Base-by-base conservation (phyloP, 2,888 invertebrate species). In the Corythucha ciliata region DNA sequence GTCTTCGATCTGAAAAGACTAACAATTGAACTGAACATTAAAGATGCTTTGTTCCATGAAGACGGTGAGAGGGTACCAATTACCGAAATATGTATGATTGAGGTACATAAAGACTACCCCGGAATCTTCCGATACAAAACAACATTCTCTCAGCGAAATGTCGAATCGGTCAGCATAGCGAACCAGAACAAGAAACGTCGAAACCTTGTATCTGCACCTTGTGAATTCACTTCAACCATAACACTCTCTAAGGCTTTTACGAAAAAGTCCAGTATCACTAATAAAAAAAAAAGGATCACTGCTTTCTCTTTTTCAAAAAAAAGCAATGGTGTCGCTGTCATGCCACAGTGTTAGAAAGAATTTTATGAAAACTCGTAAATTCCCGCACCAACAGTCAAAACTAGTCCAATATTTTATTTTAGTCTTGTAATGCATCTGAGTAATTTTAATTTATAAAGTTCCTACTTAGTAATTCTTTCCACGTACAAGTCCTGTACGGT, bases 1-100 rank as follows among this genome's bases (percentile, higher is more conserved):
- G 4, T 41, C 5, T 41, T 22, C 16, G 32, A 2, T 4, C 7
- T 45, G 29, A 29, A 6, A 33, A 45, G 33, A 32, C 21, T 45
- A 22, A n/a, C 29, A 16, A 29, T 14, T 10, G 44, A 44, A 18
- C 16, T 27, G 8, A 4, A 4, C 6, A 44, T 44, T 3, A 4
- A 32, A 20, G 18, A 45, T 32, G 32, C 14, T 8, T 44, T 44
- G 5, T 18, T 21, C 10, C 26, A 6, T 29, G 44, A 44, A 29
- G 20, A 44, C 5, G n/a, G n/a, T n/a, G 44, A 44, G 20, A 44
- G 12, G 41, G 41, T 41, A n/a, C 25, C 44, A 42, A 42, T 42
- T n/a, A 29, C 44, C 18, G 44, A 42, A 25, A 27, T 42, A 3
- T 42, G 27, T 18, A 24, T 42, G 20, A 42, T 42, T 18, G 22